phyloP scores from a whole-genome alignment of 1,140 invertebrate genomes.

The Nephotettix cincticeps region DNA sequence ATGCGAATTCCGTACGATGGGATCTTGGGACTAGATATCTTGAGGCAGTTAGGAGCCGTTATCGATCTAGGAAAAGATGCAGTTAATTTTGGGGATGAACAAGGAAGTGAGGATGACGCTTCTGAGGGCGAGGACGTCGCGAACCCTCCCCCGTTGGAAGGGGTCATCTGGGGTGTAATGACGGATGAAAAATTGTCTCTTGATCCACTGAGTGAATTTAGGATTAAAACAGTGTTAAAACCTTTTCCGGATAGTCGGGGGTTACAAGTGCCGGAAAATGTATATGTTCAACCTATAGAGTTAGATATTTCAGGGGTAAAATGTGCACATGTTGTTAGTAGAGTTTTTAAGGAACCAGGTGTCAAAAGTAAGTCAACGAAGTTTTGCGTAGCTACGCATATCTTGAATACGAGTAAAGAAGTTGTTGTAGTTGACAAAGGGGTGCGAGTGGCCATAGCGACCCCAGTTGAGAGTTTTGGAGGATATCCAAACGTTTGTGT shows the following conservation, averaged over 20 bases:
- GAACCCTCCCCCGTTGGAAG: neutral
- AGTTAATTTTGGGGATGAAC: neutral
- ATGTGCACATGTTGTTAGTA: no score
- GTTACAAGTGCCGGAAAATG: neutral
- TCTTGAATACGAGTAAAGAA: no score
- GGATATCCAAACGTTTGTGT: neutral
- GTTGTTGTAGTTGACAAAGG: no score
- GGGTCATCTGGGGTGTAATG: neutral
- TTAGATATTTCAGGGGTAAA: neutral
- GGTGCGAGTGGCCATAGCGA: neutral
- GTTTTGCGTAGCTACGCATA: neutral
- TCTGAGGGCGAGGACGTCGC: neutral
- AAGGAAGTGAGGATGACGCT: neutral
- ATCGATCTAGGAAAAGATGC: neutral
- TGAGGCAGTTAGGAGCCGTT: neutral
- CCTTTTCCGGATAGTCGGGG: neutral
- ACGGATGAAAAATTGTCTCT: neutral
- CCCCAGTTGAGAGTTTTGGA: neutral
- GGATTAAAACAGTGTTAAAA: neutral
- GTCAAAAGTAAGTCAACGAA: neutral
- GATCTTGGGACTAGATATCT: neutral
- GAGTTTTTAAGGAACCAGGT: neutral
- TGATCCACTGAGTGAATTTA: neutral
- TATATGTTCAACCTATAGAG: neutral
- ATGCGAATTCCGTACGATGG: neutral